Conservation (phyloP, 2,888 invertebrate species). For the Rhaphigaster nebulosa region DNA sequence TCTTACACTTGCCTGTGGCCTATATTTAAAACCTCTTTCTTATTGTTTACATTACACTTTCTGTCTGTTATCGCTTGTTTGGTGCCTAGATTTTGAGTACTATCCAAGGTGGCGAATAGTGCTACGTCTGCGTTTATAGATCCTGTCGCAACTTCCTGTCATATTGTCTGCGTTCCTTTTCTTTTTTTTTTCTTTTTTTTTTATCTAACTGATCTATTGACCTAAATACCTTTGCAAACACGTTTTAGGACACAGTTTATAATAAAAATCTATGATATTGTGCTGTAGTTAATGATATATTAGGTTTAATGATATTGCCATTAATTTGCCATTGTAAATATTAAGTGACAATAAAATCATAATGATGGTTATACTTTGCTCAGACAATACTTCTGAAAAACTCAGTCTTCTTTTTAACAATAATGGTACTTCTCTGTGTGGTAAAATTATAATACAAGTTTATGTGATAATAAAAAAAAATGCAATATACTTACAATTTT, state of each 20-base stretch:
- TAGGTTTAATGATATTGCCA: no score
- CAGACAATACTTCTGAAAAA: no score
- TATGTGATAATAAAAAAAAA: no score
- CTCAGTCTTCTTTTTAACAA: no score
- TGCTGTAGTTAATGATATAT: no score
- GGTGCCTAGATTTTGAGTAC: neutral
- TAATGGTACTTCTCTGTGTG: no score
- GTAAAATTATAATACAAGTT: no score
- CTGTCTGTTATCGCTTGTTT: neutral
- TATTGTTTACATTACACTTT: neutral
- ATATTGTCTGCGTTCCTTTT: neutral
- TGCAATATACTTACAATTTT: no score
- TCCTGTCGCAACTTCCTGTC: constrained; percentile 16
- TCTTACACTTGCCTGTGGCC: neutral
- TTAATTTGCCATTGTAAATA: no score
- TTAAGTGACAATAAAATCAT: no score
- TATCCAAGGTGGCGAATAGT: neutral
- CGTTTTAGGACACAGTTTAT: neutral
- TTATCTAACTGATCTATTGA: neutral
- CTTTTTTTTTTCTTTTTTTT: constrained; percentile 5
- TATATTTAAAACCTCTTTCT: neutral
- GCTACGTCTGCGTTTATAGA: neutral
- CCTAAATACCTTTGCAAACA: neutral
- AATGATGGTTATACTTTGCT: no score
- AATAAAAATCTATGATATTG: neutral